Base-by-base conservation (phyloP, 2,888 invertebrate genomes). In the Tryphoninae sp. region DNA sequence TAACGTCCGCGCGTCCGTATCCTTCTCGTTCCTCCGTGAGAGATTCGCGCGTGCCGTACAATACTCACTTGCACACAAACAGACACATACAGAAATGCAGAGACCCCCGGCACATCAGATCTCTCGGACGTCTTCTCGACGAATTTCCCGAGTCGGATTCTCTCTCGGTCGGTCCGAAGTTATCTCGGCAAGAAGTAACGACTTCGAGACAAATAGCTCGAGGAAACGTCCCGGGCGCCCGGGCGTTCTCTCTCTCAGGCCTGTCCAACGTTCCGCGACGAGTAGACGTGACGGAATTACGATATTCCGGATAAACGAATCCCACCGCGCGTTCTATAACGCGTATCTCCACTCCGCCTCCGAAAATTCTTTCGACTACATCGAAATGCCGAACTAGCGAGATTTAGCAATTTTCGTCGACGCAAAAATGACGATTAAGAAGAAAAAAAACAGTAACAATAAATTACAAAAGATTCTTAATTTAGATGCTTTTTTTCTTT, bases 1-100 rank as follows among this genome's bases (percentile, higher is more conserved):
- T 53, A 72, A 74, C 26, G 42, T 49, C 72, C 58, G 58, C 45
- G 23, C 49, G 49, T 16, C 51, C 26, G 53, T 72, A 61, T 62
- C 74, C 80, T 74, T 49, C 58, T 33, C 51, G 22, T 65, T 87
- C 86, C 84, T 61, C 59, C 85, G 86, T 87, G 87, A 86, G 85
- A 84, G 85, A 84, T 86, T 87, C 86, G 86, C 82, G 83, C 86
- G 85, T 85, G 86, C 86, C 86, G 45, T n/a, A 62, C 78, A 81
- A 67, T 80, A 86, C 26, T 58, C 45, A 13, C 6, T 33, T 11
- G 4, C 23, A 19, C 11, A 45, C 26, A 65, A 33, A 67, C 16
- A 59, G 23, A 61, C 26, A 33, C 71, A 23, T 64, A 16, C 26
- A 58, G 23, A 33, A 11, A 55, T 23, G 51, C 23, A 49, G 23